A percentile compares a stretch with the other conserved stretches of the same genome.
Conservation (phyloP, 2,888 invertebrate species). For the Thumatha senex region DNA sequence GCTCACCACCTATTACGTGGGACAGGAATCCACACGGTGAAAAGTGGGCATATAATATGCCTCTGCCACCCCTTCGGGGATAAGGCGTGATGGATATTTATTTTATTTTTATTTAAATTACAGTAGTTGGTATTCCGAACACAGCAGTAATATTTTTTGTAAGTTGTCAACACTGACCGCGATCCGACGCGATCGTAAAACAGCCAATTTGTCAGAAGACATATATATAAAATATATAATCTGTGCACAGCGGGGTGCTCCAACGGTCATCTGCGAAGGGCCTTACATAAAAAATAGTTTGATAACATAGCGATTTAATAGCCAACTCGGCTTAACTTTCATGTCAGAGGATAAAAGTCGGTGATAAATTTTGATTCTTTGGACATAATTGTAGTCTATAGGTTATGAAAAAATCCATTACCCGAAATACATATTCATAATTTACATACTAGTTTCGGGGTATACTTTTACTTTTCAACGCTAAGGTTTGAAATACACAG, state of each 20-base stretch:
- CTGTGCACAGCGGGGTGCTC: slow-evolving; percentile 42
- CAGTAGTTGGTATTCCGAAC: slow-evolving; percentile 22
- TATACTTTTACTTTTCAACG: too few species aligned
- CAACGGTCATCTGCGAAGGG: slow-evolving; percentile 5
- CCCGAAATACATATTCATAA: too few species aligned
- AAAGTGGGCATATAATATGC: too few species aligned
- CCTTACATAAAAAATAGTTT: slow-evolving; percentile 21
- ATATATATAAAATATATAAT: slow-evolving; percentile 57
- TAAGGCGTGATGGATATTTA: too few species aligned
- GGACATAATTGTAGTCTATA: neutral
- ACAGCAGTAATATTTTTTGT: slow-evolving; percentile 21
- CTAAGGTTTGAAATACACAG: too few species aligned
- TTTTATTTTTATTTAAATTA: slow-evolving; percentile 10
- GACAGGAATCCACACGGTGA: too few species aligned
- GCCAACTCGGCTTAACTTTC: slow-evolving; percentile 1
- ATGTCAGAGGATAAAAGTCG: slow-evolving; percentile 8
- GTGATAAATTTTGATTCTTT: slow-evolving; percentile 25
- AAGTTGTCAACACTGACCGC: slow-evolving; percentile 14
- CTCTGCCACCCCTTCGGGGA: too few species aligned
- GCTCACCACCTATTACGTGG: too few species aligned
- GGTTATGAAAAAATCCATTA: neutral
- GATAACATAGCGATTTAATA: slow-evolving; percentile 11
- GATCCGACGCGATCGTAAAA: slow-evolving; percentile 47
- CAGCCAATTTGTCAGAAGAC: slow-evolving; percentile 62
- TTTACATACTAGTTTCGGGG: too few species aligned